A percentile compares a stretch with the other conserved stretches of the same genome.
phyloP scores from a whole-genome alignment of 2,113 vertebrate species.

The Okapia johnstoni region DNA sequence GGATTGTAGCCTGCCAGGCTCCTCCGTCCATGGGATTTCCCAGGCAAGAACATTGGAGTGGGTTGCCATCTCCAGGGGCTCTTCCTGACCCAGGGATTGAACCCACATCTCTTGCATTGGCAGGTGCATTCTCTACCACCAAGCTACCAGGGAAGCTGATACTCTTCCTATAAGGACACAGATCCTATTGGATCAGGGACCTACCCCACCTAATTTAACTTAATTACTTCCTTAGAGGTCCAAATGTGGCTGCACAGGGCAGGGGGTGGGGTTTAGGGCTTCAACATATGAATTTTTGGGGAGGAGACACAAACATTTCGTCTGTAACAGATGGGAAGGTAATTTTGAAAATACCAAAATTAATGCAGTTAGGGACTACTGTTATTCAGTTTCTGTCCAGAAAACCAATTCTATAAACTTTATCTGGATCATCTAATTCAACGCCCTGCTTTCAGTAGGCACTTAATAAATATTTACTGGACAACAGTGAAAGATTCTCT shows the following conservation, averaged over 20 bases:
- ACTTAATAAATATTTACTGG: background rate
- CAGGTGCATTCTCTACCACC: background rate
- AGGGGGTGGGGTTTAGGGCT: background rate
- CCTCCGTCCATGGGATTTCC: background rate
- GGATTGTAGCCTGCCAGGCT: background rate
- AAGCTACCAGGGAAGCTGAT: background rate
- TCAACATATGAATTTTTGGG: background rate
- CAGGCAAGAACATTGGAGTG: background rate
- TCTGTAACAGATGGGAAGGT: background rate
- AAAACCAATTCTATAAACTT: background rate
- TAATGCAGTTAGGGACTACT: background rate
- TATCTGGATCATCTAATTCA: background rate
- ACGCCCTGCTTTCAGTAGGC: background rate
- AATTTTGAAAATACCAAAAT: background rate
- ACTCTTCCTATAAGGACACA: background rate
- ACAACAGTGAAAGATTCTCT: background rate
- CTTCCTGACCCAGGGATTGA: background rate
- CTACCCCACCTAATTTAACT: background rate
- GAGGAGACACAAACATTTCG: background rate
- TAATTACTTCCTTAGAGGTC: background rate
- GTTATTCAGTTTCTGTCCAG: background rate
- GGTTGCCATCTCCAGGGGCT: background rate
- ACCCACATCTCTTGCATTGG: background rate
- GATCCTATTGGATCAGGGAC: too few relatives aligned
- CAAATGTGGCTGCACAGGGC: background rate